Evolutionary conservation across 2,888 invertebrate genomes (phyloP), one percentile per base, ranked within the genome.

Genomic region (Apodemia duryi): DNA sequence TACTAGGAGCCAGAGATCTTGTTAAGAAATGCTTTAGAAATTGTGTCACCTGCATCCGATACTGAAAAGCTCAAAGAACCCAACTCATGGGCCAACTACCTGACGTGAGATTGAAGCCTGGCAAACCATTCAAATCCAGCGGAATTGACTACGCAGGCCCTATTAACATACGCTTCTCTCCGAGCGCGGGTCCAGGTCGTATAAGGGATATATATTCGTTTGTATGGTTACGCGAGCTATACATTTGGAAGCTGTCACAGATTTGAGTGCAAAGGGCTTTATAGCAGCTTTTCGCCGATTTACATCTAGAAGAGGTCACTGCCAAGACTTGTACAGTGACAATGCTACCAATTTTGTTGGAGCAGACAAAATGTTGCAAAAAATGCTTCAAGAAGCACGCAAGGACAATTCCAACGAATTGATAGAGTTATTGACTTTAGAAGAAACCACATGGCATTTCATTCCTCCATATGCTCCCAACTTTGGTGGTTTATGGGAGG

Each of bases 401-500:
- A 21, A 21, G 6, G 21, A 51, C n/a, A 51, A 7, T 51, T 9
- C 51, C 2, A 51, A 21, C 0, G 51, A 51, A 51, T 21, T 51
- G n/a, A 21, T 21, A 9, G 51, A 51, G 21, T 51, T 21, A 4
- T 51, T 51, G 21, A 21, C 51, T 7, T 21, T 21, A 6, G 28
- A 60, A 49, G 4, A 62, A 9, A 49, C 57, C 2, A 61, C 66
- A 2, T 73, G 72, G 71, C 69, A 71, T 49, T 73, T 69, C 43
- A 73, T 72, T 32, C 73, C 72, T 32, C 71, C 72, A 3, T 66
- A 63, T 9, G 61, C 66, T 21, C 71, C 70, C 10, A 71, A 72
- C 54, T 73, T 71, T 60, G 72, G 72, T 6, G 71, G 73, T n/a
- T 38, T 73, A 4, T 74, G 73, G 74, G 74, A 75, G 57, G 69